Evolutionary conservation across 2,888 invertebrate species (phyloP).

Genomic region (Oasisia sp.): DNA sequence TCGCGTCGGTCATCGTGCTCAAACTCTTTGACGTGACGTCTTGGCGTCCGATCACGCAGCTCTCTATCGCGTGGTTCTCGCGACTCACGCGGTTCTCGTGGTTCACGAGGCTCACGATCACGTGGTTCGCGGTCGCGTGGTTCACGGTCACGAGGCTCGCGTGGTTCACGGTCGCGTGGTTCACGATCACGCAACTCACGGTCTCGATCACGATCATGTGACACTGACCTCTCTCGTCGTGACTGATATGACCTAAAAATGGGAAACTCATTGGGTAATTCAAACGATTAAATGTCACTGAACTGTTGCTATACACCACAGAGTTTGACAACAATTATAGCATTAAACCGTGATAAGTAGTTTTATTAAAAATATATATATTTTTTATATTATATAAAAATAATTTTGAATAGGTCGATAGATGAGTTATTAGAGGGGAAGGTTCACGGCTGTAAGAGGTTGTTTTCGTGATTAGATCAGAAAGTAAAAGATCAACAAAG

Average conservation of each 20-base stretch:
- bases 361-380: too few relatives aligned
- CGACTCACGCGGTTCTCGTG: neutral
- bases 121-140: neutral
- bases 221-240: neutral
- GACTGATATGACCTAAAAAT: neutral
- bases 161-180: neutral
- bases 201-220: neutral
- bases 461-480: too few relatives aligned
- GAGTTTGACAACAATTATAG: too few relatives aligned
- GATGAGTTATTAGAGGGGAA: too few relatives aligned
- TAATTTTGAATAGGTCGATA: too few relatives aligned
- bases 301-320: too few relatives aligned
- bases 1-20: neutral
- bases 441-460: too few relatives aligned
- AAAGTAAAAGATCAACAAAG: too few relatives aligned
- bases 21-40: neutral
- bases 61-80: neutral
- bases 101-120: neutral
- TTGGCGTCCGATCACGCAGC: neutral
- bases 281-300: too few relatives aligned
- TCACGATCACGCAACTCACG: neutral
- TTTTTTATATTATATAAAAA: too few relatives aligned
- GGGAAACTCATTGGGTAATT: too few relatives aligned
- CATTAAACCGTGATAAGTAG: too few relatives aligned
- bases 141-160: slow-evolving; percentile 5